These are phyloP conservation scores for Caenorhabditis angaria DNA, from an alignment of 2,888 invertebrate species.

Conservation along the genomic window DNA sequence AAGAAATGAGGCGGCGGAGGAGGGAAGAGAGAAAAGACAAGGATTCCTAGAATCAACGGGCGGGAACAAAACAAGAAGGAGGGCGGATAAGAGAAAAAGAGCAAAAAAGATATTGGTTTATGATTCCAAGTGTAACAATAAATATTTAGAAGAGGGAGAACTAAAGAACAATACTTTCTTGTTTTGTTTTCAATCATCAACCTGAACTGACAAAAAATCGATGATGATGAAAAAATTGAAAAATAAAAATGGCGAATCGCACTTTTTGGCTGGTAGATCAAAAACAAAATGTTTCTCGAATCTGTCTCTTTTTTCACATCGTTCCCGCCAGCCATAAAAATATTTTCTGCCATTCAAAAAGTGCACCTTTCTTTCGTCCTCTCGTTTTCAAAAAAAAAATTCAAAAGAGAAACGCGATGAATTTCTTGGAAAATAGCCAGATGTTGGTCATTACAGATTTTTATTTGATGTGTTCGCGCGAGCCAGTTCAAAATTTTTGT, in stretches of 20 bases:
- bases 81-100: neutral
- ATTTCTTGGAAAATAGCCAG: slow-evolving; percentile 2
- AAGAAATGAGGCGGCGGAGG: neutral
- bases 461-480: slow-evolving; percentile 4
- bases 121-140: neutral
- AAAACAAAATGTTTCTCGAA: too few relatives aligned
- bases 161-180: neutral
- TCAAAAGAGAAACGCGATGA: neutral
- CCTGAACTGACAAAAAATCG: neutral
- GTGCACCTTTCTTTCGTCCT: too few relatives aligned
- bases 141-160: neutral
- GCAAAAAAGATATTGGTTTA: neutral
- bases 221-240: too few relatives aligned
- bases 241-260: too few relatives aligned
- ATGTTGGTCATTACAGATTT: slow-evolving; percentile 2
- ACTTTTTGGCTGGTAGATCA: neutral
- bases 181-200: neutral
- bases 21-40: neutral
- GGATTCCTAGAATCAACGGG: neutral
- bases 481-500: slow-evolving; percentile 2
- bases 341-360: neutral
- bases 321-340: too few relatives aligned
- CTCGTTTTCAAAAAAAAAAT: too few relatives aligned
- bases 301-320: too few relatives aligned
- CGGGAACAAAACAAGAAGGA: too few relatives aligned